Evolutionary conservation across 2,113 vertebrate genomes (phyloP).

Genomic region (Strix aluco): DNA sequence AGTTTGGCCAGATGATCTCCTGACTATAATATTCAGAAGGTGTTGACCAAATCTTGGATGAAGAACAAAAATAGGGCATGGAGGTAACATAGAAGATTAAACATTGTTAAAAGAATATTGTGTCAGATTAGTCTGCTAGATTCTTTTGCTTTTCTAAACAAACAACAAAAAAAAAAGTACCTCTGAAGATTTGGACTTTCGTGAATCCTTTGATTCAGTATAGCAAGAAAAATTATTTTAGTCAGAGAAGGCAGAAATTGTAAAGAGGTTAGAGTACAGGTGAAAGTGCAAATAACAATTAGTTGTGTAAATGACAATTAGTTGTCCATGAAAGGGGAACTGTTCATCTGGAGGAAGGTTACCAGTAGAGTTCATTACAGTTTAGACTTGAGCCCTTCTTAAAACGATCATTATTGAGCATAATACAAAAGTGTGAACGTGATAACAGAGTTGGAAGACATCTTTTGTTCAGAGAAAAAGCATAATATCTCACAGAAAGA

Average conservation of each 20-base stretch:
- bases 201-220: neutral
- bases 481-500: neutral
- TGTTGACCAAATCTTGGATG: neutral
- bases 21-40: neutral
- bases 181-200: neutral
- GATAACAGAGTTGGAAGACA: neutral
- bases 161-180: neutral
- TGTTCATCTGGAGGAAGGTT: neutral
- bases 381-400: neutral
- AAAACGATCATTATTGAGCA: neutral
- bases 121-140: neutral
- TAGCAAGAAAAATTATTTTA: neutral
- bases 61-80: neutral
- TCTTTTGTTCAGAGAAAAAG: neutral
- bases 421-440: neutral
- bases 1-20: neutral
- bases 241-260: neutral
- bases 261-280: neutral
- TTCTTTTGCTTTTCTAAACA: neutral
- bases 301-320: neutral
- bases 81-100: neutral
- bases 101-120: neutral
- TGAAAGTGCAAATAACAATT: neutral
- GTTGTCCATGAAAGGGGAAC: neutral
- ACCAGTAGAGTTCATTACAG: neutral